phyloP scores from a whole-genome alignment of 2,797 vertebrate species.

The Acestrorhynchus altus region DNA sequence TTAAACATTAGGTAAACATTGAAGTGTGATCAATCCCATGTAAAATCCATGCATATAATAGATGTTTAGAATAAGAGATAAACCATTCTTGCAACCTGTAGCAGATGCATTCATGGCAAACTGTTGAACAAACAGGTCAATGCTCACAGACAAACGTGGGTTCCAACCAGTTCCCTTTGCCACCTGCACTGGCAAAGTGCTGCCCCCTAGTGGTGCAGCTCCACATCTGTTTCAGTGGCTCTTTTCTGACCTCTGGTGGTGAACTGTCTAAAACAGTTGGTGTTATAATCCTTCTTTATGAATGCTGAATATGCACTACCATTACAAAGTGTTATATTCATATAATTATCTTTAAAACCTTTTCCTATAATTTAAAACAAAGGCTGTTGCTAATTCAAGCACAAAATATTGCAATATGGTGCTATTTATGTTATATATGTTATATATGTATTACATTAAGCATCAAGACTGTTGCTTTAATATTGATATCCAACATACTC shows the following conservation, averaged over 20 bases:
- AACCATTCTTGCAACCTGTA: not conserved
- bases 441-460: no score
- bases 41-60: not conserved
- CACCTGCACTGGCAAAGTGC: not conserved
- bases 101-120: not conserved
- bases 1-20: not conserved
- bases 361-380: no score
- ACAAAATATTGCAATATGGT: no score
- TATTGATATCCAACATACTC: no score
- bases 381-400: no score
- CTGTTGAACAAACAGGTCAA: not conserved
- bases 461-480: no score
- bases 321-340: no score
- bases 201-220: conserved; percentile 24
- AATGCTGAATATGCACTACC: not conserved
- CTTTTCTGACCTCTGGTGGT: conserved; percentile 60
- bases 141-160: not conserved
- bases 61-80: not conserved
- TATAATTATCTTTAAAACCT: no score
- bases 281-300: not conserved
- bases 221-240: not conserved
- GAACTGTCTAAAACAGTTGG: not conserved
- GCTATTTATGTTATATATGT: no score
- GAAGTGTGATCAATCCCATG: not conserved
- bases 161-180: not conserved